Percentiles rank a stretch among this genome's conserved stretches.
phyloP scores from a whole-genome alignment of 92 coral and sea anemone genomes.

The Desmophyllum pertusum region DNA sequence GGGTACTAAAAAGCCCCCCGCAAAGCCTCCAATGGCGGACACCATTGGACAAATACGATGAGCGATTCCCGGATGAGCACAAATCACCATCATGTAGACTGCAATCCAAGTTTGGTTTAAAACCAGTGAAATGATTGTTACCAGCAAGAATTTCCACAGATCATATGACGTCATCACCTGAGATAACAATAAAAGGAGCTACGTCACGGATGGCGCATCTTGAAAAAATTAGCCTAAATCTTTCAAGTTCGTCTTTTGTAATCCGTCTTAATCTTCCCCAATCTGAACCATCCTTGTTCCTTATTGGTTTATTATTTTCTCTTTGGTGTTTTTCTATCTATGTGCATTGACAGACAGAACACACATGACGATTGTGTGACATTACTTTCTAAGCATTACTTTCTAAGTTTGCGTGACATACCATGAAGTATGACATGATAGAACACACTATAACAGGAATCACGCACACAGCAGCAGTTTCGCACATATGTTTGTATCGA shows the following conservation, averaged over 20 bases:
- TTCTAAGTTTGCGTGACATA: not conserved
- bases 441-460: conserved; percentile 52
- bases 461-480: conserved; percentile 37
- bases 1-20: conserved; percentile 64
- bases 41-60: conserved; percentile 67
- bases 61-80: conserved; percentile 49
- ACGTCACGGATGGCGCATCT: no score
- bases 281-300: no score
- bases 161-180: conserved; percentile 58
- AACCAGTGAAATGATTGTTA: no score
- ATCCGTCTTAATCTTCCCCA: no score
- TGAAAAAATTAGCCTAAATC: no score
- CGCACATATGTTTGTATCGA: conserved; percentile 27
- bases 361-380: not conserved
- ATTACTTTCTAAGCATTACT: not conserved
- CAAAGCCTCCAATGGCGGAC: conserved; percentile 61
- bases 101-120: no score
- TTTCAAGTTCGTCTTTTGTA: no score
- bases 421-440: conserved; percentile 57
- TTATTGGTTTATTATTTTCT: no score
- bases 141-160: conserved; percentile 36
- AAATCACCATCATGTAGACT: no score
- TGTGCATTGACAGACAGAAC: not conserved
- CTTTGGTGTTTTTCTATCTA: no score
- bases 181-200: no score